These are phyloP conservation scores for Myotis findleyi DNA, from an alignment of 2,797 vertebrate genomes.

Conservation along the genomic window DNA sequence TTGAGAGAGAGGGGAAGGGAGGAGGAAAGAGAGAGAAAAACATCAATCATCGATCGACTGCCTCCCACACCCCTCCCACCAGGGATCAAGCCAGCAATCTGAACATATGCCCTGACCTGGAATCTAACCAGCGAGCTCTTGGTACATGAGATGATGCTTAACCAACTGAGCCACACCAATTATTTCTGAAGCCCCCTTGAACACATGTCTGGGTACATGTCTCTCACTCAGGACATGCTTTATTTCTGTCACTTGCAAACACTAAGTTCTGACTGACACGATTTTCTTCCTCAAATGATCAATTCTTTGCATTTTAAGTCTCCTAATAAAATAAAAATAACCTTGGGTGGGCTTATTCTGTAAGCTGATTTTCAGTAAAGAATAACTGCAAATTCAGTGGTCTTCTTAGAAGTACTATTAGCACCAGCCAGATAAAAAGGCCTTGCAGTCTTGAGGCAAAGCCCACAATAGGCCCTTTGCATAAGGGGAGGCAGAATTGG, in stretches of 20 bases:
- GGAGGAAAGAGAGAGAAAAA: too few species aligned
- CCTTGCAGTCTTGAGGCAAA: neutral
- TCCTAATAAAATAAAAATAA: neutral
- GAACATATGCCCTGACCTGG: too few species aligned
- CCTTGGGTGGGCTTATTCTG: neutral
- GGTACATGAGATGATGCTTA: too few species aligned
- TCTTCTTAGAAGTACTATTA: neutral
- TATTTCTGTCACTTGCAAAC: neutral
- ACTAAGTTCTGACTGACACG: neutral
- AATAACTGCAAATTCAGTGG: neutral
- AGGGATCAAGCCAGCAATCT: too few species aligned
- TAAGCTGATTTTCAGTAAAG: neutral
- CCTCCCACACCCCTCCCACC: too few species aligned
- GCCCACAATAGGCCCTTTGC: neutral
- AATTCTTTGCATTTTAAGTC: neutral
- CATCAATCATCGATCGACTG: too few species aligned
- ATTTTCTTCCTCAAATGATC: slow-evolving; percentile 2
- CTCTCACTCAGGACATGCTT: neutral
- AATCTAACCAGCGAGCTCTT: too few species aligned
- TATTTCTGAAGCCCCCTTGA: neutral
- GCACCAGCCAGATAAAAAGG: neutral
- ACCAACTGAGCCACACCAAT: too few species aligned
- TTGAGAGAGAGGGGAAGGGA: too few species aligned
- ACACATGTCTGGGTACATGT: neutral
- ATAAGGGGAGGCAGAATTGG: neutral